phyloP scores from a whole-genome alignment of 2,888 invertebrate species.

The Tetragonula carbonaria region DNA sequence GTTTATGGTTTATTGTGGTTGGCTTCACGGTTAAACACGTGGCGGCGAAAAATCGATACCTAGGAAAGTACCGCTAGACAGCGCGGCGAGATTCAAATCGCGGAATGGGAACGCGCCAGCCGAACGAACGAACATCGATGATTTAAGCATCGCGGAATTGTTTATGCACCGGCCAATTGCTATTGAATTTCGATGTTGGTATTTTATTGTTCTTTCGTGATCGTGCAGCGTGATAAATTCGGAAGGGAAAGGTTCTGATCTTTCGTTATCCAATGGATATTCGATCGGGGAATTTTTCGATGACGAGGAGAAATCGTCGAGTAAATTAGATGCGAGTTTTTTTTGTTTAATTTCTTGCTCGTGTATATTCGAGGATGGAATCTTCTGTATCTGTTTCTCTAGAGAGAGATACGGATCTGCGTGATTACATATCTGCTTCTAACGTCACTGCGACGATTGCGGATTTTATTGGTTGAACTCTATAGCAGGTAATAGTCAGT shows the following conservation, averaged over 20 bases:
- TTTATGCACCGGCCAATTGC: conserved; percentile 17
- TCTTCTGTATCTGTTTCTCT: not conserved
- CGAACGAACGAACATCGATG: conserved; percentile 15
- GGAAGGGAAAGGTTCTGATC: not conserved
- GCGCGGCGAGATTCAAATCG: conserved; percentile 33
- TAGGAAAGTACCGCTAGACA: conserved; percentile 48
- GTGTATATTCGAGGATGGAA: not conserved
- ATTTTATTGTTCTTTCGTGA: conserved; percentile 24
- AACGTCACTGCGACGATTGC: not conserved
- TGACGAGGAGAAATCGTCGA: not conserved
- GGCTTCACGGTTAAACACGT: conserved; percentile 20
- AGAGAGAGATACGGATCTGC: not conserved
- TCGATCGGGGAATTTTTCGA: not conserved
- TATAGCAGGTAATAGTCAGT: no score
- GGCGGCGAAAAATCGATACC: conserved; percentile 13
- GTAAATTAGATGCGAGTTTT: not conserved
- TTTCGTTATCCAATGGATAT: not conserved
- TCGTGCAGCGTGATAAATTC: conserved; percentile 7
- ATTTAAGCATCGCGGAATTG: conserved; percentile 30
- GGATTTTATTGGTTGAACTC: not conserved
- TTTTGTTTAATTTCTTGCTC: not conserved
- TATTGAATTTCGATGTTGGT: conserved; percentile 32
- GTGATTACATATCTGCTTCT: not conserved
- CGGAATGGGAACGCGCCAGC: conserved; percentile 18
- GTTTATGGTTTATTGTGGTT: conserved; percentile 55